A percentile compares a stretch with the other conserved stretches of the same genome.
Conservation (phyloP, 2,797 vertebrate species). For the Meda fulgida region DNA sequence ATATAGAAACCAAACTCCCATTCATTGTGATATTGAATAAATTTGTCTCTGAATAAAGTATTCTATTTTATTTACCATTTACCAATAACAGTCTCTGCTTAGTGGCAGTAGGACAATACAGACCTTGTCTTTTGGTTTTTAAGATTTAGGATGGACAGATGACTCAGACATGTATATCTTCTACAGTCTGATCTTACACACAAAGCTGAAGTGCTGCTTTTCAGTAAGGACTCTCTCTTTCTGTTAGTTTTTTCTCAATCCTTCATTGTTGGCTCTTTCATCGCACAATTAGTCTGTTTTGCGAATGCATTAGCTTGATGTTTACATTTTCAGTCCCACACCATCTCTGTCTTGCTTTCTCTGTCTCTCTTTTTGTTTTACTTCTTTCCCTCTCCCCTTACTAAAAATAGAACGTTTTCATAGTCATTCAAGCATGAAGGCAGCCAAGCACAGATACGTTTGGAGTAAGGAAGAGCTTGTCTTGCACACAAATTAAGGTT, state of each 20-base stretch:
- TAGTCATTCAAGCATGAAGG: no score
- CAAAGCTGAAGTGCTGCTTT: slow-evolving; percentile 60
- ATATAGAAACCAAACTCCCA: slow-evolving; percentile 17
- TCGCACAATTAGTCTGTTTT: not conserved
- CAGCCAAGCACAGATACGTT: no score
- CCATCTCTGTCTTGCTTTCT: no score
- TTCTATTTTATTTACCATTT: slow-evolving; percentile 56
- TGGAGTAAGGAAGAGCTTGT: no score
- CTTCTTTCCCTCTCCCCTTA: no score
- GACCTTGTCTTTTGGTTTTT: slow-evolving; percentile 43
- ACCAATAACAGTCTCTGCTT: slow-evolving; percentile 49
- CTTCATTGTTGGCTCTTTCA: not conserved
- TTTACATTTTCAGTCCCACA: not conserved
- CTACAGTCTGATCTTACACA: slow-evolving; percentile 7
- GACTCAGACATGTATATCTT: slow-evolving; percentile 58
- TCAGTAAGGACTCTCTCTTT: not conserved
- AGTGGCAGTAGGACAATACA: slow-evolving; percentile 59
- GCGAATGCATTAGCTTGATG: not conserved
- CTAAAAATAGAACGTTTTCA: no score
- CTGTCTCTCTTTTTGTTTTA: no score
- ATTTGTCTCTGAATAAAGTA: slow-evolving; percentile 40
- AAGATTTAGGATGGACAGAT: slow-evolving; percentile 27
- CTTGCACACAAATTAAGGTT: no score
- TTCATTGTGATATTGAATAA: slow-evolving; percentile 27
- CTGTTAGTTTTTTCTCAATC: not conserved